phyloP scores from a whole-genome alignment of 2,888 invertebrate species.

The Yponomeuta cagnagella region DNA sequence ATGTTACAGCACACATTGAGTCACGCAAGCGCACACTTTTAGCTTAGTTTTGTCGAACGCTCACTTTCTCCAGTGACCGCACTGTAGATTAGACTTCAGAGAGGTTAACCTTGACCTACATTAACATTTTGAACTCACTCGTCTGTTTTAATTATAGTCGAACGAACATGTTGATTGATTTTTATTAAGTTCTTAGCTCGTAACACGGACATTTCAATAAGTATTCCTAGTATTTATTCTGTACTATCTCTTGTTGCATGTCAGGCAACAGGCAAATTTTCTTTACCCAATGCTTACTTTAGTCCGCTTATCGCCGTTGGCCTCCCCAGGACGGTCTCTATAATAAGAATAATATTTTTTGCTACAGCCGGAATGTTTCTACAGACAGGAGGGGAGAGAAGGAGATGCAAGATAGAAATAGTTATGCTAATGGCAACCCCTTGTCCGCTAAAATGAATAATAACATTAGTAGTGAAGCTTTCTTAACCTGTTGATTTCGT shows the following conservation, averaged over 20 bases:
- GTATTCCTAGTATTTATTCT: too few species aligned
- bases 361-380: constrained; percentile 31
- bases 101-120: constrained; percentile 7
- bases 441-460: background rate
- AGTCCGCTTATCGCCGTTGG: background rate
- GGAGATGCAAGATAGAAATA: constrained; percentile 15
- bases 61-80: background rate
- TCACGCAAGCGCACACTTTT: background rate
- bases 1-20: background rate
- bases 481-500: background rate
- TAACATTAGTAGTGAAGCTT: background rate
- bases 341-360: constrained; percentile 49
- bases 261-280: background rate
- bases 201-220: background rate
- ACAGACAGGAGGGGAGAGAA: constrained; percentile 22
- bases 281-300: background rate
- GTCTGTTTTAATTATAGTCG: background rate
- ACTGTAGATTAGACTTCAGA: background rate
- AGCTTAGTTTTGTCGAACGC: background rate
- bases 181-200: background rate
- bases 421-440: constrained; percentile 5
- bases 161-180: background rate
- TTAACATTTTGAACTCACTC: background rate
- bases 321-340: constrained; percentile 28
- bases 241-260: background rate